Percentiles rank a stretch among this genome's conserved stretches.
phyloP scores from a whole-genome alignment of 2,113 vertebrate genomes.

The Eolophus roseicapilla region DNA sequence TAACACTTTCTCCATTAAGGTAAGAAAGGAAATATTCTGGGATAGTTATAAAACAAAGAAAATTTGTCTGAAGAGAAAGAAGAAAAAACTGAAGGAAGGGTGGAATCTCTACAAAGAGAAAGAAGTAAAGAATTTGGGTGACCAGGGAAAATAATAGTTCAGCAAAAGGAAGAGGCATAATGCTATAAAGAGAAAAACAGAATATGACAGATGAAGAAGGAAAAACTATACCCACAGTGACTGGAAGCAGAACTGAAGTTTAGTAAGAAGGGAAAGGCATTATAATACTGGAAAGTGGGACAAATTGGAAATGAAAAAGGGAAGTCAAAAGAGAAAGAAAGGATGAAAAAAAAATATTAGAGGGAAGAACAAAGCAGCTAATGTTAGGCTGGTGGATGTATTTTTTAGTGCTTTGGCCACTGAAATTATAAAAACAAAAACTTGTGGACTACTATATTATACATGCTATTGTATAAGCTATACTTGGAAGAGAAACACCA shows the following conservation, averaged over 20 bases:
- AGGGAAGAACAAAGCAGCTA: neutral
- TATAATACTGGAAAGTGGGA: neutral
- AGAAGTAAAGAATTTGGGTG: neutral
- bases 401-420: slow-evolving; percentile 6
- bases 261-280: neutral
- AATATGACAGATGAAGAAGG: neutral
- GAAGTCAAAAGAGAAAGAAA: neutral
- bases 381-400: neutral
- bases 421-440: slow-evolving; percentile 7
- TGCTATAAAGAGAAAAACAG: neutral
- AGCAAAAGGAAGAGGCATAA: neutral
- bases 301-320: slow-evolving; percentile 7
- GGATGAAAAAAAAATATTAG: neutral
- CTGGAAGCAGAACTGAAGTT: slow-evolving; percentile 2
- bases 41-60: neutral
- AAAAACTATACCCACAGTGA: neutral
- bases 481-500: neutral
- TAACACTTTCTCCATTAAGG: neutral
- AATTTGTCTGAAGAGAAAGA: neutral
- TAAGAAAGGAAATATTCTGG: neutral
- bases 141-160: neutral
- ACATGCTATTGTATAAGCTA: neutral
- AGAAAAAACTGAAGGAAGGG: neutral
- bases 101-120: neutral
- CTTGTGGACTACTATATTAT: neutral